Evolutionary conservation across 2,888 invertebrate species (phyloP).

Genomic region (Phaedon cochleariae): DNA sequence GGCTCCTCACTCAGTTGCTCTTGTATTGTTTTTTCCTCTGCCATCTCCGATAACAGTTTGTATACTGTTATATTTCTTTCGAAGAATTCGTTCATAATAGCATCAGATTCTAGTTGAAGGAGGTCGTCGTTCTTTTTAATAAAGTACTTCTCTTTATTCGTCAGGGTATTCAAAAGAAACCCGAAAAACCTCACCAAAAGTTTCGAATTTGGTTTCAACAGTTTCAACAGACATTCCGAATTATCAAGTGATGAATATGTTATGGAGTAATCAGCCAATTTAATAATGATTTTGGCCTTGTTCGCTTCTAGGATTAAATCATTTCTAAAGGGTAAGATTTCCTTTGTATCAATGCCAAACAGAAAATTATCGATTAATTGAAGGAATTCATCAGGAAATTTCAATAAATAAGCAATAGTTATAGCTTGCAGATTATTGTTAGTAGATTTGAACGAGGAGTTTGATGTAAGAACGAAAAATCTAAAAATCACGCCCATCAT

Average conservation of each 20-base stretch:
- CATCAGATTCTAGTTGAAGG: constrained; percentile 59
- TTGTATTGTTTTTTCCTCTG: constrained; percentile 62
- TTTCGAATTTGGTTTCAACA: constrained; percentile 51
- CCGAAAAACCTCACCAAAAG: constrained; percentile 58
- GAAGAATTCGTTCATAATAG: constrained; percentile 52
- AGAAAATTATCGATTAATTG: constrained; percentile 55
- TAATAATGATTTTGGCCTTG: constrained; percentile 41
- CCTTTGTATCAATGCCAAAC: constrained; percentile 49
- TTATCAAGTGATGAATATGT: constrained; percentile 48
- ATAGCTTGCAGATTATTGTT: constrained; percentile 55
- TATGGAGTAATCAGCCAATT: constrained; percentile 37
- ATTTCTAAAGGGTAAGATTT: constrained; percentile 47
- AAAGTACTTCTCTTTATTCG: constrained; percentile 52
- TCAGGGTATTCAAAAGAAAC: constrained; percentile 59
- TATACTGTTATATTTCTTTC: constrained; percentile 63
- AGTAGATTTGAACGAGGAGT: constrained; percentile 47
- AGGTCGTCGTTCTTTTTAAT: constrained; percentile 54
- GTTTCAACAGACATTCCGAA: constrained; percentile 55
- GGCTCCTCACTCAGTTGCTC: constrained; percentile 63
- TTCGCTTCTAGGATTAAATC: constrained; percentile 50
- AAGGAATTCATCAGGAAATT: constrained; percentile 41
- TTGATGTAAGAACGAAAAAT: constrained; percentile 59
- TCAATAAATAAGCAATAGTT: constrained; percentile 45
- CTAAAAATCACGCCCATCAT: constrained; percentile 63
- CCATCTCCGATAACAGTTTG: constrained; percentile 65